Conservation (phyloP, 2,113 vertebrate genomes). For the Coracopsis vasa region DNA sequence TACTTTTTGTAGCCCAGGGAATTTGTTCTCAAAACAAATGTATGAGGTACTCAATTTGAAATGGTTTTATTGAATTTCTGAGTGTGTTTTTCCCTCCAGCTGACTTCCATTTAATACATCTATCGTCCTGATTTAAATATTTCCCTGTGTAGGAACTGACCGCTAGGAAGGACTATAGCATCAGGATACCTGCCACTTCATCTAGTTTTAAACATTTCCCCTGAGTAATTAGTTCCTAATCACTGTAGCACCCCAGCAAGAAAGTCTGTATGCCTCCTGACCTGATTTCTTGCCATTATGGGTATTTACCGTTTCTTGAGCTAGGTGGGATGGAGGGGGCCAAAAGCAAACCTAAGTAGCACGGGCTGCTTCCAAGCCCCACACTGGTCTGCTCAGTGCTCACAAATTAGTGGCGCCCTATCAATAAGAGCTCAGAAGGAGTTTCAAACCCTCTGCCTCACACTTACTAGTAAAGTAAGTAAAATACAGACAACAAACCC, state of each 20-base stretch:
- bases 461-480: neutral
- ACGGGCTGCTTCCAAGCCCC: neutral
- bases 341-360: neutral
- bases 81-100: neutral
- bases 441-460: neutral
- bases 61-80: neutral
- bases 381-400: neutral
- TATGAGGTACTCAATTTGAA: neutral
- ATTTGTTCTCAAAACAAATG: constrained; percentile 22
- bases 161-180: neutral
- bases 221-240: neutral
- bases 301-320: neutral
- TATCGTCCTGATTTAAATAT: neutral
- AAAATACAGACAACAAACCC: neutral
- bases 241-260: neutral
- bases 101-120: neutral
- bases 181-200: neutral
- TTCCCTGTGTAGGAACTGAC: neutral
- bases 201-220: neutral
- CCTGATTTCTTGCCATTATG: neutral
- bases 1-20: neutral
- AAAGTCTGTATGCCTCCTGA: neutral
- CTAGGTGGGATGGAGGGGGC: neutral
- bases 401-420: neutral
- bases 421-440: neutral